Evolutionary conservation across 2,888 invertebrate genomes (phyloP), one percentile per base, ranked within the genome.

Genomic region (Sminthurides aquaticus): DNA sequence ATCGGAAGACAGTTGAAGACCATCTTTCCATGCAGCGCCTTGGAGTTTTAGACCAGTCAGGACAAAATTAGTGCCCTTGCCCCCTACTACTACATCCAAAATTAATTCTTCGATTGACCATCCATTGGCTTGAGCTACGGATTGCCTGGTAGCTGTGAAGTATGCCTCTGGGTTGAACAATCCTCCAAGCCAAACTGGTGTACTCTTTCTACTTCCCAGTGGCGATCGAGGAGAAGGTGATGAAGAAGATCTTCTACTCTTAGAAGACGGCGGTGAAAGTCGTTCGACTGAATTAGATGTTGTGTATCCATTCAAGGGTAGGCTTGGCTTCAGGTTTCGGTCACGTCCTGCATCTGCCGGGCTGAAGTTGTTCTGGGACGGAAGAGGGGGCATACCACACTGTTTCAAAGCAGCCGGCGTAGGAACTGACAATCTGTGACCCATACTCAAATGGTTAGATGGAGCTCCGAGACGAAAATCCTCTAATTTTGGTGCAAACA

Each of bases 101-200:
- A 90, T 86, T 18, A 99, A 83, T 80, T 99, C 98, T 80, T 99
- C 99, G 55, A 99, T 83, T 0, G 98, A 96, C 91, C 91, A 91
- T 74, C 90, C 92, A 79, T 98, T 98, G 0, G 91, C 92, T 78
- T 94, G 94, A 0, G 97, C 98, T 3, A 61, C 61, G 18, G 49
- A 52, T 79, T 99, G 99, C 24, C 99, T 85, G 1, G 98, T 99
- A 3, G 99, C 99, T 0, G 99, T 99, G 73, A 99, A 93, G 79
- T 97, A 99, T 0, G 99, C 99, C 80, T 99, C 99, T 0, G 99
- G 97, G 79, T 97, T 97, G 76, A 99, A 85, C 63, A 99, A 82
- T 15, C 99, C 98, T 62, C 99, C 99, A 58, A 99, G 83, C 98
- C 98, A 98, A 60, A 99, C 91, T 0, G 91, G 89, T 75, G 94